Percentiles rank a stretch among this genome's conserved stretches.
Conservation (phyloP, 2,113 vertebrate species). For the Hyperoodon ampullatus region DNA sequence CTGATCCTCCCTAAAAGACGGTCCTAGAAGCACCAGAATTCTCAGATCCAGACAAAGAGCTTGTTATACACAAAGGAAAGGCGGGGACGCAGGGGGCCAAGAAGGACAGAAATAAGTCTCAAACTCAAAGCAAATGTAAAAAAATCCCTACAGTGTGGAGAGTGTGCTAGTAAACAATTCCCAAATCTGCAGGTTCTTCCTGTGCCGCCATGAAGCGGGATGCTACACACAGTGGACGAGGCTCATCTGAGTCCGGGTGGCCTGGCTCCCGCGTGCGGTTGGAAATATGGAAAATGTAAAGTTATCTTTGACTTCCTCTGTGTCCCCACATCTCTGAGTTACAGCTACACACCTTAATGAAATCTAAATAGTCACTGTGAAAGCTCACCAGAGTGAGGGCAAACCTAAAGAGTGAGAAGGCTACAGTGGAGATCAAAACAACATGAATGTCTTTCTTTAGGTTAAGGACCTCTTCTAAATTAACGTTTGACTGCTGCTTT, state of each 20-base stretch:
- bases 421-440: not conserved
- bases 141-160: conserved; percentile 39
- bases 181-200: not conserved
- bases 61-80: conserved; percentile 63
- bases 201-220: not conserved
- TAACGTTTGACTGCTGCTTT: not conserved
- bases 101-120: not conserved
- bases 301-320: not conserved
- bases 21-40: conserved; percentile 78
- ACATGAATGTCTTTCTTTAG: not conserved
- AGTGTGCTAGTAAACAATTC: conserved; percentile 49
- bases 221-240: not conserved
- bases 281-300: not conserved
- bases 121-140: not conserved
- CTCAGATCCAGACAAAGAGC: conserved; percentile 74
- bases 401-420: not conserved
- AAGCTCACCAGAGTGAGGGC: not conserved
- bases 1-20: conserved; percentile 54
- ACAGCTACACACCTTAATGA: not conserved
- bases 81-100: not conserved
- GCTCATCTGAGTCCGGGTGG: accelerated
- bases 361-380: not conserved
- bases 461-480: not conserved
- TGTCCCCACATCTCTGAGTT: not conserved
- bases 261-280: not conserved